Conservation (phyloP, 2,113 vertebrate species). For the Cyphomyrus plagiostoma region DNA sequence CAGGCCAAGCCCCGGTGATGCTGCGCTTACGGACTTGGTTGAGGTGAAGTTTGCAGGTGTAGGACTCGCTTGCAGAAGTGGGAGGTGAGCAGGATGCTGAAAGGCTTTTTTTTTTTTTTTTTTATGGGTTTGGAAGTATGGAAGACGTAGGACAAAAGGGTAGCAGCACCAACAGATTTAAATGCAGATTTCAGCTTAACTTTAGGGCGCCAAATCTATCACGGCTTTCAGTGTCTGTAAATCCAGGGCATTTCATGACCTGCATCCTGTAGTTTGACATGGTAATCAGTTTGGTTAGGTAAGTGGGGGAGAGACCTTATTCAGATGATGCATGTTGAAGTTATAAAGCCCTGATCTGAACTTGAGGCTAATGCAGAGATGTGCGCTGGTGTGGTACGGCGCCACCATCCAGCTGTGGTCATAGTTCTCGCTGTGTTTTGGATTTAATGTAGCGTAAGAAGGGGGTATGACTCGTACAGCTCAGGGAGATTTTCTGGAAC, state of each 20-base stretch:
- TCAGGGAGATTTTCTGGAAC: background rate
- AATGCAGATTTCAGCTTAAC: background rate
- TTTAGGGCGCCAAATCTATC: background rate
- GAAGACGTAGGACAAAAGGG: background rate
- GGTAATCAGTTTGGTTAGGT: background rate
- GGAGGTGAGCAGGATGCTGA: background rate
- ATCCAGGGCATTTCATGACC: background rate
- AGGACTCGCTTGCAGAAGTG: background rate
- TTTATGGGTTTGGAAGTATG: background rate
- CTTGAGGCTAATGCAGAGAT: background rate
- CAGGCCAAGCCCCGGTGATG: background rate
- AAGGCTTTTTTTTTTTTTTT: background rate
- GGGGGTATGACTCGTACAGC: background rate
- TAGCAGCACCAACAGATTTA: background rate
- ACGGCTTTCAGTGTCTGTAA: background rate
- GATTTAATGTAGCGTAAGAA: background rate
- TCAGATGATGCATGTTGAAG: background rate
- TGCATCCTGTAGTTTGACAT: background rate
- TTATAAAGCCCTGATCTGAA: background rate
- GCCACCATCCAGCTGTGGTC: background rate
- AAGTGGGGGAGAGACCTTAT: background rate
- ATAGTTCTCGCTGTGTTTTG: background rate
- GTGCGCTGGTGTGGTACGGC: background rate
- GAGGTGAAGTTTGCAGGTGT: background rate
- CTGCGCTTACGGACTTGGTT: background rate